These are phyloP conservation scores for Riparia riparia DNA, from an alignment of 2,113 vertebrate species.

Conservation along the genomic window DNA sequence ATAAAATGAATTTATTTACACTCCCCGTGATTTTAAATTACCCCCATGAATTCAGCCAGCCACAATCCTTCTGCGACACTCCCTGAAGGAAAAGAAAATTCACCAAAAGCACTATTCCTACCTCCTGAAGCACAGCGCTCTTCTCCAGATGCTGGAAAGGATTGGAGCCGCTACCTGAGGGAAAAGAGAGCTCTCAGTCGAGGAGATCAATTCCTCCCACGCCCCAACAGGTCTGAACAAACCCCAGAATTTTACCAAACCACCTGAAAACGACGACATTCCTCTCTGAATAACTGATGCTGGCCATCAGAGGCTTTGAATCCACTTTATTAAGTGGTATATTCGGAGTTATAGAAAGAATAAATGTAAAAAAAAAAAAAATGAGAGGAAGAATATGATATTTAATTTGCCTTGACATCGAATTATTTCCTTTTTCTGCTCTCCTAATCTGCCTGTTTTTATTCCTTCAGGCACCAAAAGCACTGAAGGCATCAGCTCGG, in stretches of 20 bases:
- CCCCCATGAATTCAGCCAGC: rapidly evolving
- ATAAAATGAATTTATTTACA: not conserved
- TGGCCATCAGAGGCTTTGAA: not conserved
- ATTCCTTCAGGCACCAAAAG: not conserved
- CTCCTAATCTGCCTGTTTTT: not conserved
- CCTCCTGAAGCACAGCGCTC: constrained; percentile 96
- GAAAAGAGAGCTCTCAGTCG: not conserved
- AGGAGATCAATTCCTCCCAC: rapidly evolving
- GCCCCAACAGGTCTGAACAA: not conserved
- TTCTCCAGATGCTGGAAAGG: constrained; percentile 98
- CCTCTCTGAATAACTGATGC: not conserved
- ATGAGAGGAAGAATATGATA: not conserved
- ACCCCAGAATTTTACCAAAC: not conserved
- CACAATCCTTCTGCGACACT: rapidly evolving
- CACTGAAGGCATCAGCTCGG: not conserved
- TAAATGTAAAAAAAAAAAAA: not conserved
- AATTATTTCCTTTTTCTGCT: not conserved
- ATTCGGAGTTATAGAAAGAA: not conserved
- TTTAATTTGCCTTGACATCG: not conserved
- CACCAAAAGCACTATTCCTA: constrained; percentile 41
- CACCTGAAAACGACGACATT: not conserved
- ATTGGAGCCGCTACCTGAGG: constrained; percentile 92
- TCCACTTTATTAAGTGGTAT: rapidly evolving
- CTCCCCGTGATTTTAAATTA: not conserved
- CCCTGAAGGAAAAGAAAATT: not conserved